phyloP scores from a whole-genome alignment of 2,113 vertebrate species.

The Brachirus orientalis region DNA sequence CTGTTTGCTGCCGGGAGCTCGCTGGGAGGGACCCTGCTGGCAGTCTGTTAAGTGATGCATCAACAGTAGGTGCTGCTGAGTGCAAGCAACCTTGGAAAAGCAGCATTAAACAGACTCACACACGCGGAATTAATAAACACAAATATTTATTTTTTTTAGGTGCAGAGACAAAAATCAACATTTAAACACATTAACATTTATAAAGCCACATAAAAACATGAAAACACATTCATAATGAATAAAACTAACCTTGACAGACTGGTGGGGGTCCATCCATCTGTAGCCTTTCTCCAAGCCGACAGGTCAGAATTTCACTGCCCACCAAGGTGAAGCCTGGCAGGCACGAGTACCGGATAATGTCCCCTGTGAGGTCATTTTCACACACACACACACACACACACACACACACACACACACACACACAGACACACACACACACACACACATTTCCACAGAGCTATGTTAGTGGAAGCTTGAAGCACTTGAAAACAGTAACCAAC shows the following conservation, averaged over 20 bases:
- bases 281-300: conserved; percentile 90
- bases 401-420: conserved; percentile 28
- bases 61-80: conserved; percentile 47
- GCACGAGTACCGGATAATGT: conserved; percentile 96
- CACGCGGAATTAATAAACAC: neutral
- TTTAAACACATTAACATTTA: neutral
- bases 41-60: conserved; percentile 68
- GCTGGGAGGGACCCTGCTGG: conserved; percentile 40
- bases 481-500: conserved; percentile 60
- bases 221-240: conserved; percentile 8
- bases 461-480: conserved; percentile 33
- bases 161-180: neutral
- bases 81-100: conserved; percentile 54
- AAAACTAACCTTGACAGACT: conserved; percentile 90
- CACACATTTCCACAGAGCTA: conserved; percentile 10
- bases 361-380: conserved; percentile 83
- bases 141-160: neutral
- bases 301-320: conserved; percentile 95
- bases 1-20: conserved; percentile 37
- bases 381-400: conserved; percentile 19
- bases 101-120: conserved; percentile 18
- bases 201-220: neutral
- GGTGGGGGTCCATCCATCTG: conserved; percentile 96
- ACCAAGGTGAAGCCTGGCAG: conserved; percentile 94
- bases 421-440: conserved; percentile 16